phyloP scores from a whole-genome alignment of 2,888 invertebrate genomes.

The Esperia sulphurella region DNA sequence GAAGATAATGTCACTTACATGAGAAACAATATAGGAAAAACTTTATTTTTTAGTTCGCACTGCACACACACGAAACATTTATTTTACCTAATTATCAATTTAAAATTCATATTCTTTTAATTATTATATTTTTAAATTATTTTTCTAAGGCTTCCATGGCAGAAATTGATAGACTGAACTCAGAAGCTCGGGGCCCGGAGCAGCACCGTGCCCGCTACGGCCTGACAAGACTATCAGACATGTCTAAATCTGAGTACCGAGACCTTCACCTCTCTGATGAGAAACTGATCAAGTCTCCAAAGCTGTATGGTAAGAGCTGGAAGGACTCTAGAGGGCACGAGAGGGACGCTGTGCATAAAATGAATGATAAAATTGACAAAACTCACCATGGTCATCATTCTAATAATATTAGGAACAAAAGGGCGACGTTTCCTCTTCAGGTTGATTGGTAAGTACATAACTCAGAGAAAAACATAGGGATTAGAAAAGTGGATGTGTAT shows the following conservation, averaged over 20 bases:
- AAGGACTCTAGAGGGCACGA: slow-evolving; percentile 15
- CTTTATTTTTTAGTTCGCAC: too few species aligned
- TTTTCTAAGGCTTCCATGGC: slow-evolving; percentile 62
- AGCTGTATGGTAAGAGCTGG: slow-evolving; percentile 28
- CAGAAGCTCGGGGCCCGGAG: slow-evolving; percentile 52
- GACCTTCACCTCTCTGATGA: slow-evolving; percentile 68
- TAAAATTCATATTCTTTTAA: too few species aligned
- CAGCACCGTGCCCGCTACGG: slow-evolving; percentile 75
- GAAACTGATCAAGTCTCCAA: slow-evolving; percentile 30
- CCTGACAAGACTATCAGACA: slow-evolving; percentile 80
- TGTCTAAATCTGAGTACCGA: slow-evolving; percentile 80
- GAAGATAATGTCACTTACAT: too few species aligned
- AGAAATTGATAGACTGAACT: slow-evolving; percentile 70
- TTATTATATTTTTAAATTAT: too few species aligned
- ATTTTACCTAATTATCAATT: too few species aligned
- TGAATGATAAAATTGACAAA: neutral
- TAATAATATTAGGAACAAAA: slow-evolving; percentile 41
- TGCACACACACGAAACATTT: too few species aligned
- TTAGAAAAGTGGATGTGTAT: too few species aligned
- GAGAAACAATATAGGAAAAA: too few species aligned
- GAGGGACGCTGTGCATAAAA: neutral
- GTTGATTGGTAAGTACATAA: slow-evolving; percentile 75
- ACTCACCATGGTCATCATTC: slow-evolving; percentile 23
- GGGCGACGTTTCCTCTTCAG: slow-evolving; percentile 61
- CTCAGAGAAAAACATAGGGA: neutral